These are phyloP conservation scores for Halcyon smyrnensis DNA, from an alignment of 2,797 vertebrate genomes.

Conservation along the genomic window DNA sequence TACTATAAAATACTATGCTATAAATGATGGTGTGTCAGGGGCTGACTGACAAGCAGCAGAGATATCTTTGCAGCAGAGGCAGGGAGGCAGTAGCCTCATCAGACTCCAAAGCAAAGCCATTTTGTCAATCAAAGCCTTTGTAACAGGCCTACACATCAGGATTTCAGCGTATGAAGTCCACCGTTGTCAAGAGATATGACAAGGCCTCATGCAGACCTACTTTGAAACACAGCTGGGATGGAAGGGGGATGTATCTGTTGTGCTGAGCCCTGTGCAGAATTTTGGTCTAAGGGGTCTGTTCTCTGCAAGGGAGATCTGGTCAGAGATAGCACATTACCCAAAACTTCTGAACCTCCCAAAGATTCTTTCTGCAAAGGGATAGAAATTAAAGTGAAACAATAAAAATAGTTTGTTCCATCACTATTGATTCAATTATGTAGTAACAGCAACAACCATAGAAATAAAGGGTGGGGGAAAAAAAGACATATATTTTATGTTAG, in stretches of 20 bases:
- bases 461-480: not conserved
- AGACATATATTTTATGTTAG: not conserved
- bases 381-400: not conserved
- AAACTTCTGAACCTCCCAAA: not conserved
- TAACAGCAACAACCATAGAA: not conserved
- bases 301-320: not conserved
- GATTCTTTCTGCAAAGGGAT: not conserved
- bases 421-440: not conserved
- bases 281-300: not conserved
- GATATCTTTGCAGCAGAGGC: not conserved
- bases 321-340: not conserved
- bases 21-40: not conserved
- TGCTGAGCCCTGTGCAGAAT: not conserved
- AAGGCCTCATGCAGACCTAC: not conserved
- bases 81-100: slow-evolving; percentile 10
- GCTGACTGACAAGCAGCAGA: not conserved
- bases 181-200: not conserved
- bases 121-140: slow-evolving; percentile 32
- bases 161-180: not conserved
- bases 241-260: not conserved
- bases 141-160: not conserved
- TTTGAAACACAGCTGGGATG: not conserved
- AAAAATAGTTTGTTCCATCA: not conserved
- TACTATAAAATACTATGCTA: not conserved
- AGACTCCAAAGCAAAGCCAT: not conserved